phyloP scores from a whole-genome alignment of 2,888 invertebrate genomes.

The Cylloceria caligata region DNA sequence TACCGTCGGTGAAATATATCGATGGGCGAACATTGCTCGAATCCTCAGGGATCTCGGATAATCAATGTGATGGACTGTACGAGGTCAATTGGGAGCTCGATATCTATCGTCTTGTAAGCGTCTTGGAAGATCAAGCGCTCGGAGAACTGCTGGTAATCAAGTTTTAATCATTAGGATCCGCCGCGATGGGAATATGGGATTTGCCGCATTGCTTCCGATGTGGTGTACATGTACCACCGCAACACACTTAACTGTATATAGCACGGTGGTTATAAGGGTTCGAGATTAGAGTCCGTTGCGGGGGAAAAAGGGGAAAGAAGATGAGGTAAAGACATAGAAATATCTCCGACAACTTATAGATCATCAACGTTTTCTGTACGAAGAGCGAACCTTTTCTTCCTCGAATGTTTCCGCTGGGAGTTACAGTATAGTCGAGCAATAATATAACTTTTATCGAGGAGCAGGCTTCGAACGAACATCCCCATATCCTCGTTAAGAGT shows the following conservation, averaged over 20 bases:
- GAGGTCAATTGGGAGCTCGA: conserved; percentile 24
- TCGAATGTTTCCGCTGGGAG: not conserved
- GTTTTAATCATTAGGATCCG: conserved; percentile 66
- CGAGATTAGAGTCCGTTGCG: conserved; percentile 46
- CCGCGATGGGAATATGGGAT: conserved; percentile 67
- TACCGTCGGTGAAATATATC: not conserved
- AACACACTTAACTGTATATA: not conserved
- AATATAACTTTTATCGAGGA: not conserved
- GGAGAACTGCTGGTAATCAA: conserved; percentile 63
- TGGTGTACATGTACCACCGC: conserved; percentile 32
- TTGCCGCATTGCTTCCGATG: conserved; percentile 65
- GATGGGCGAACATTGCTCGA: conserved; percentile 12
- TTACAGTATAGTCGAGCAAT: not conserved
- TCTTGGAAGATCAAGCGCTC: conserved; percentile 55
- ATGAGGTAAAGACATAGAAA: conserved; percentile 49
- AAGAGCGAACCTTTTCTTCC: not conserved
- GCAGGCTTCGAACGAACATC: not conserved
- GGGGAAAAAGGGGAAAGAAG: conserved; percentile 34
- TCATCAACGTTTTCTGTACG: conserved; percentile 53
- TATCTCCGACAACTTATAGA: conserved; percentile 64
- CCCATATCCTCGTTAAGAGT: not conserved
- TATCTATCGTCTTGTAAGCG: conserved; percentile 21
- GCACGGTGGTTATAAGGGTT: conserved; percentile 19
- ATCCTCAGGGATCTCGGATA: conserved; percentile 42
- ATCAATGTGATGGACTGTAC: conserved; percentile 49